Conservation (phyloP, 2,888 invertebrate species). For the Temnothorax ravouxi region DNA sequence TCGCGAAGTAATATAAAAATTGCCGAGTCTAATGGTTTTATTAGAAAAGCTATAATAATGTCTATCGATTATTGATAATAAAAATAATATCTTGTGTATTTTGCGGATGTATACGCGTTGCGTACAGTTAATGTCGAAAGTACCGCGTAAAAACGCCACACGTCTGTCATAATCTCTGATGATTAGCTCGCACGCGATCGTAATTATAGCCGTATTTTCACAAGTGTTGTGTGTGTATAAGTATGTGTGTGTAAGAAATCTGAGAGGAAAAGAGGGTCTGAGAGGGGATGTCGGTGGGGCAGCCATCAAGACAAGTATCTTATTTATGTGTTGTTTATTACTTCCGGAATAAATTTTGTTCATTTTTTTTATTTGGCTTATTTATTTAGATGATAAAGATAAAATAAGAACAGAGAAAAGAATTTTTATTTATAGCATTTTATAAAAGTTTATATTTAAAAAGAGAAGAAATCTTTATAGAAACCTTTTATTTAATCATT, state of each 20-base stretch:
- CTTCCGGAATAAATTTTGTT: background rate
- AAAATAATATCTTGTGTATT: background rate
- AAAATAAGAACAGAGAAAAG: background rate
- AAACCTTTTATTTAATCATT: background rate
- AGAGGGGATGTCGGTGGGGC: background rate
- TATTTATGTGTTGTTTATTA: background rate
- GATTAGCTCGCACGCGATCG: constrained; percentile 14
- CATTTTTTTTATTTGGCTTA: background rate
- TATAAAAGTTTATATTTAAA: constrained; percentile 6
- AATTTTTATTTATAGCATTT: background rate
- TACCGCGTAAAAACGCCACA: background rate
- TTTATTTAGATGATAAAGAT: background rate
- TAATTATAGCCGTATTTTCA: constrained; percentile 16
- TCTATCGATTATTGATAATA: background rate
- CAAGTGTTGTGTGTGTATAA: background rate
- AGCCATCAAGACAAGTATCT: background rate
- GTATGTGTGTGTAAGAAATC: background rate
- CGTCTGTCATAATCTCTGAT: background rate
- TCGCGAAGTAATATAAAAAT: background rate
- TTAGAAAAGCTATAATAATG: background rate
- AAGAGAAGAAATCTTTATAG: background rate
- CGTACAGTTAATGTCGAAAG: background rate
- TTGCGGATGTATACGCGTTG: background rate
- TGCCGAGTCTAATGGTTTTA: background rate
- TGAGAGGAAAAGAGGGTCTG: background rate